Evolutionary conservation across 1,140 invertebrate species (phyloP).

Genomic region (Atopsyche davidsoni): DNA sequence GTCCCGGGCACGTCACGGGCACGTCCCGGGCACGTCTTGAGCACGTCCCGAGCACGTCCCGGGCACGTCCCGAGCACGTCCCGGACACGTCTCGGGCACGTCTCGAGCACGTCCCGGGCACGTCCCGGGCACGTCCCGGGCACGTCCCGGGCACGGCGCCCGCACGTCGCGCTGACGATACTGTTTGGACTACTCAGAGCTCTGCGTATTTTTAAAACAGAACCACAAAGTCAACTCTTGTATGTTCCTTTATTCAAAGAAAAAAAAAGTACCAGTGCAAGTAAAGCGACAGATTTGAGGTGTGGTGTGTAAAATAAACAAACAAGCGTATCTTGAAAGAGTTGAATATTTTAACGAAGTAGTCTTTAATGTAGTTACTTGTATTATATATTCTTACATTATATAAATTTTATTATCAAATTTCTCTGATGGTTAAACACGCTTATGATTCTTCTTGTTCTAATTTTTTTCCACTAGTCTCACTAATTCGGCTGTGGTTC

Average conservation of each 20-base stretch:
- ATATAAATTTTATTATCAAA: neutral
- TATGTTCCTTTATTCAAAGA: neutral
- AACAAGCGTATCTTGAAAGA: neutral
- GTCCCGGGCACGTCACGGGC: neutral
- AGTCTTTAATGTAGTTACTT: neutral
- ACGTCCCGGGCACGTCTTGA: neutral
- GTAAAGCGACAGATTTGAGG: neutral
- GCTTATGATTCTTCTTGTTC: too few relatives aligned
- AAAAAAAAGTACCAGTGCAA: neutral
- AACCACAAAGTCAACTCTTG: neutral
- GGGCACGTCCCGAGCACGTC: neutral
- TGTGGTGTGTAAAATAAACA: neutral
- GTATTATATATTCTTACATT: neutral
- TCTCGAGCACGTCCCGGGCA: neutral
- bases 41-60: neutral
- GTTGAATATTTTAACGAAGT: neutral
- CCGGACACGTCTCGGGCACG: neutral
- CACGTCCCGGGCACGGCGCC: too few relatives aligned
- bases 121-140: neutral
- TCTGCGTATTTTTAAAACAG: neutral
- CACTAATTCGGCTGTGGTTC: too few relatives aligned
- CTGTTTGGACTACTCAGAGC: neutral
- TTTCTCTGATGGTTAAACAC: neutral
- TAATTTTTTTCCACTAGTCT: too few relatives aligned
- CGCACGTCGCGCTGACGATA: too few relatives aligned